Conservation (phyloP, 2,888 invertebrate genomes). For the Eucriotettix oculatus region DNA sequence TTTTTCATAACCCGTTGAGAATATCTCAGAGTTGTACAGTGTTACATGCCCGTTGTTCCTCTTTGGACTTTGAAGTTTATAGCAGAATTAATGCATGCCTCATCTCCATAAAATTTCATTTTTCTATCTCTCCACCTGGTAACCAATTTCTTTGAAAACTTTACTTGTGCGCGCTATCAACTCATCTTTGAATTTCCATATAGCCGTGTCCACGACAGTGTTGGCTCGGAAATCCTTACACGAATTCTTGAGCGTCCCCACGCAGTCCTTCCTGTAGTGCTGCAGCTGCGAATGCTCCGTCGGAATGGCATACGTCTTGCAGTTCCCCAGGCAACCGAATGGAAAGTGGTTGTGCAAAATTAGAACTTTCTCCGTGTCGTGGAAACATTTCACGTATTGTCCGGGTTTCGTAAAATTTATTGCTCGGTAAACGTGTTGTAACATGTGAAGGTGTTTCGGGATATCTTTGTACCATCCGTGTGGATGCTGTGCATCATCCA, state of each 20-base stretch:
- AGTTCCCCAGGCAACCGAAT: slow-evolving; percentile 20
- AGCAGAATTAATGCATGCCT: too few species aligned
- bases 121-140: background rate
- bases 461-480: slow-evolving; percentile 14
- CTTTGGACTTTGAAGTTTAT: too few species aligned
- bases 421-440: slow-evolving; percentile 22
- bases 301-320: slow-evolving; percentile 20
- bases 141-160: background rate
- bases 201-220: slow-evolving; percentile 19
- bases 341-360: slow-evolving; percentile 25
- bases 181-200: slow-evolving; percentile 21
- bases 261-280: slow-evolving; percentile 27
- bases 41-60: too few species aligned
- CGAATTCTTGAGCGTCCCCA: slow-evolving; percentile 19
- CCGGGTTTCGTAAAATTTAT: slow-evolving; percentile 21
- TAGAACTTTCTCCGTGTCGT: slow-evolving; percentile 20
- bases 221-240: slow-evolving; percentile 18
- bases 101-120: too few species aligned
- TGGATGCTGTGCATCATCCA: slow-evolving; percentile 20
- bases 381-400: slow-evolving; percentile 24
- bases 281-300: slow-evolving; percentile 25
- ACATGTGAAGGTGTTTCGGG: slow-evolving; percentile 21
- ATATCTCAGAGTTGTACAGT: too few species aligned
- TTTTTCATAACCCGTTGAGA: too few species aligned
- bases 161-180: slow-evolving; percentile 12